Percentiles rank a stretch among this genome's conserved stretches.
Conservation (phyloP, 35 echinoderm and acorn worm genomes). For the Apostichopus californicus region DNA sequence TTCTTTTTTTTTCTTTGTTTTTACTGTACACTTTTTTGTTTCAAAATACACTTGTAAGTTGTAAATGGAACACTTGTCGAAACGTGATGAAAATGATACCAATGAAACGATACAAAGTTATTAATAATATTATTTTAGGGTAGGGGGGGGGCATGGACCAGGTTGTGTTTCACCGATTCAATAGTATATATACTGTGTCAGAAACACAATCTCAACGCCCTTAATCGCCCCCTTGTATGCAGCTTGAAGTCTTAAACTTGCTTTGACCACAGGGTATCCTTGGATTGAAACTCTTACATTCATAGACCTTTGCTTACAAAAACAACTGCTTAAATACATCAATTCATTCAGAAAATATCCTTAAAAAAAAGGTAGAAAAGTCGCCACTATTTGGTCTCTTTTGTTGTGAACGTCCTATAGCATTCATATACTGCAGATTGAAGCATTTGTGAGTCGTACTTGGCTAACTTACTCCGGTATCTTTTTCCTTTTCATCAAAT, state of each 20-base stretch:
- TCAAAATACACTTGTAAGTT: too few relatives aligned
- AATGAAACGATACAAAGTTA: too few relatives aligned
- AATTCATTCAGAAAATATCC: not conserved
- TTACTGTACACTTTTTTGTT: too few relatives aligned
- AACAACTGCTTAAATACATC: not conserved
- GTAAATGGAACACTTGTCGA: too few relatives aligned
- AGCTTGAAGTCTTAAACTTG: not conserved
- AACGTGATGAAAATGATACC: too few relatives aligned
- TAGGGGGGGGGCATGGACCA: too few relatives aligned
- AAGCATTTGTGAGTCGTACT: not conserved
- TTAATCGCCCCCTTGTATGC: not conserved
- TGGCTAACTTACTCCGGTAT: not conserved
- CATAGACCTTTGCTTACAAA: not conserved
- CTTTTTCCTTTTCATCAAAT: not conserved
- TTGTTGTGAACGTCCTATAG: not conserved
- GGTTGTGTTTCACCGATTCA: not conserved
- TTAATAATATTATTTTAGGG: too few relatives aligned
- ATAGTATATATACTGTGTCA: not conserved
- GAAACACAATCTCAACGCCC: not conserved
- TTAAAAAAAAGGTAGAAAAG: not conserved
- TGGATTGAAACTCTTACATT: conserved; percentile 1
- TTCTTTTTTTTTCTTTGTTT: too few relatives aligned
- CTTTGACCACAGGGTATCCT: not conserved
- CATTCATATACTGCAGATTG: not conserved
- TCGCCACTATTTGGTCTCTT: not conserved